These are phyloP conservation scores for Laupala kohalensis DNA, from an alignment of 1,140 invertebrate genomes.

Conservation along the genomic window DNA sequence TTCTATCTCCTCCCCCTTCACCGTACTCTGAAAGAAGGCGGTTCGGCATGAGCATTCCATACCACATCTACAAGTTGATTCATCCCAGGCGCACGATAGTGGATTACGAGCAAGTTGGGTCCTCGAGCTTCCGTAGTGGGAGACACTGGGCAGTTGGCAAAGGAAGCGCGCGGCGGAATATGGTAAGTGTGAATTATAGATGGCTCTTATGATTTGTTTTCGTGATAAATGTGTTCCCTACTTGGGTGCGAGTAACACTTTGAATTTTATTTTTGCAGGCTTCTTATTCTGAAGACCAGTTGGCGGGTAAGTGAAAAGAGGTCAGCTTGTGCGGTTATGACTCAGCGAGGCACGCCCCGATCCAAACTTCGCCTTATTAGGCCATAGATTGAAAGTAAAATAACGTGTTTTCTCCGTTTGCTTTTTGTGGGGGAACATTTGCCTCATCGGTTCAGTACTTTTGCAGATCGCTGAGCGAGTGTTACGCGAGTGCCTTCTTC, in stretches of 20 bases:
- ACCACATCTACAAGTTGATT: too few species aligned
- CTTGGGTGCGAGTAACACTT: conserved; percentile 4
- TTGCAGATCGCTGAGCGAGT: not conserved
- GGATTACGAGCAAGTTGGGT: too few species aligned
- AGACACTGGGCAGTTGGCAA: too few species aligned
- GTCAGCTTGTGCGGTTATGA: conserved; percentile 23
- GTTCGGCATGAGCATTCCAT: too few species aligned
- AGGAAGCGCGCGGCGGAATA: not conserved
- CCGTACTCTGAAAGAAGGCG: too few species aligned
- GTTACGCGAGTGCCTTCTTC: not conserved
- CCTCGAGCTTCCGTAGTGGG: too few species aligned
- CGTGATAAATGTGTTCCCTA: not conserved
- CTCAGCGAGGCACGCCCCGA: conserved; percentile 23
- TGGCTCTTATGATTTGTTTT: not conserved
- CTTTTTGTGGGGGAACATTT: conserved; percentile 22
- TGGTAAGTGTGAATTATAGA: not conserved
- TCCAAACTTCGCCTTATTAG: conserved; percentile 25
- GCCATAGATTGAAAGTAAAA: conserved; percentile 21
- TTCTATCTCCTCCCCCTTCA: too few species aligned
- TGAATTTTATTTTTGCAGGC: conserved; percentile 45
- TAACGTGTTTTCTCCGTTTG: conserved; percentile 25
- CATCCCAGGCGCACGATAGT: too few species aligned
- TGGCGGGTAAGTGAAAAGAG: conserved; percentile 59
- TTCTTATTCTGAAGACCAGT: conserved; percentile 77
- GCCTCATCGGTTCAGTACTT: not conserved